Base-by-base conservation (phyloP, 2,888 invertebrate species). In the Charanyca ferruginea region DNA sequence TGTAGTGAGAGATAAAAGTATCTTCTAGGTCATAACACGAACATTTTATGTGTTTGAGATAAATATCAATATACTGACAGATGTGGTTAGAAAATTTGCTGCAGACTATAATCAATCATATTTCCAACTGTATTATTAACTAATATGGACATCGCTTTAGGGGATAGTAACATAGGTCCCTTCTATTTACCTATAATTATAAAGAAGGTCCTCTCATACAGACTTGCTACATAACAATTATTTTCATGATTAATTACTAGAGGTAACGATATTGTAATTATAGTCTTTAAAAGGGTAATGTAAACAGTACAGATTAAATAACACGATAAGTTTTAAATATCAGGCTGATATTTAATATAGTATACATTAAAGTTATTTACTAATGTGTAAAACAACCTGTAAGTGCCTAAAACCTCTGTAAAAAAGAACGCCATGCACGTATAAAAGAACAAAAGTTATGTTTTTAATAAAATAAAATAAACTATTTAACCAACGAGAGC, bases 251-350 rank as follows among this genome's bases (percentile, higher is more conserved):
- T 62, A 79, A 73, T 66, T 59, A 35, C 9, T 16, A 9, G 9
- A 13, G 28, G 13, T 45, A 57, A 45, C 59, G 45, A 57, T 74
- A 65, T 60, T 57, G 60, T 79, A 77, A 77, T 80, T 65, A 73
- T 59, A 51, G 45, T 41, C 35, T 51, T 60, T 61, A 28, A 72
- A 78, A 73, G 78, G 78, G 63, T 55, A 72, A 65, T 55, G 73
- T 64, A 66, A 73, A 80, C 61, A 77, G 59, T 68, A 57, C 35
- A 65, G 77, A 80, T 79, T 65, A 45, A 66, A 61, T 52, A 41
- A 20, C 28, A 25, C 41, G 78, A 79, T 79, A 79, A 54, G 23
- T 58, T 73, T 53, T 20, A 69, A 77, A 77, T 70, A 66, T 20
- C 64, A 76, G n/a, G 41, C 22, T 61, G 58, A 23, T 68, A 59